Base-by-base conservation (phyloP, 2,113 vertebrate genomes). In the Boulengeromyrus knoepffleri region DNA sequence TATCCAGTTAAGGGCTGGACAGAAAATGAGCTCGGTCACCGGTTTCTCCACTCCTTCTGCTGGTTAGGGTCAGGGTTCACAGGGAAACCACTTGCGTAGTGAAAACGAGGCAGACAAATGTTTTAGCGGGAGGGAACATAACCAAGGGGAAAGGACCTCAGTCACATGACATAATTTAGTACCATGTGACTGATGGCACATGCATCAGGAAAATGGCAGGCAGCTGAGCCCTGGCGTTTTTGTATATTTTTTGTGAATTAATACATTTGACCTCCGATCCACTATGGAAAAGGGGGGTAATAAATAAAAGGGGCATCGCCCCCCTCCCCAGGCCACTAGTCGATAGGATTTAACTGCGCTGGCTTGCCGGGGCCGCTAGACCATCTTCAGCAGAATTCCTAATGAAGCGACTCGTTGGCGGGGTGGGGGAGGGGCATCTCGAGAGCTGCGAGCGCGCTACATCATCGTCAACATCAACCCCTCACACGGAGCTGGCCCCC, bases 61-160 rank as follows among this genome's bases (percentile, higher is more conserved):
- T 80, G 87, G 80, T 50, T 89, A 90, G 53, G 27, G 47, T 85
- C 31, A 85, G 77, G 2, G 9, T 36, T 36, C 13, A 39, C 15
- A 5, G 27, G 70, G 36, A 74, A 74, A 13, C 3, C 70, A 6
- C 31, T 36, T 17, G 13, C 13, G 39, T 36, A 88, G 83, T 47
- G 46, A 19, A 87, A 62, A 90, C 31, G 49, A 83, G 21, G 88
- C 62, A 90, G 84, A 91, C 62, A 80, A 36, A 56, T 66, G 77
- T 24, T 74, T 74, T 74, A 27, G 39, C 46, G 88, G 91, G 89
- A 88, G 39, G 87, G 89, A 94, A 94, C 94, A 92, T 94, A 94
- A 94, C 94, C 92, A 90, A 90, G 93, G 13, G 74, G 17, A 91
- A 91, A 84, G 92, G 92, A 92, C 92, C 93, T 93, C 93, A 92